phyloP scores from a whole-genome alignment of 2,113 vertebrate genomes.

The Acanthisitta chloris region DNA sequence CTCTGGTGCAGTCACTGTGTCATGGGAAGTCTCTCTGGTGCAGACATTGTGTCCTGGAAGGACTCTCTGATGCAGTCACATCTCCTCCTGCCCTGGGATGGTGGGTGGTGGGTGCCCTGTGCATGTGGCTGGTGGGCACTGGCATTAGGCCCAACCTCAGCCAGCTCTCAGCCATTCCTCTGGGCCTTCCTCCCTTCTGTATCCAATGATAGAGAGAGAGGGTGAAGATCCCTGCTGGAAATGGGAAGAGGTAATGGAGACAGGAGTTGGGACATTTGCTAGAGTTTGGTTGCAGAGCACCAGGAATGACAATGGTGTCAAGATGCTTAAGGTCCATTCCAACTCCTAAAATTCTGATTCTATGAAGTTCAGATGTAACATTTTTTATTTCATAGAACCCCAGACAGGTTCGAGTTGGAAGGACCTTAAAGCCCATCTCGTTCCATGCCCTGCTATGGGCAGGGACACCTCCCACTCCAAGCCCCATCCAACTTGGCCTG shows the following conservation, averaged over 20 bases:
- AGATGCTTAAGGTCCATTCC: no score
- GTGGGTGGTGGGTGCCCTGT: background rate
- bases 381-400: background rate
- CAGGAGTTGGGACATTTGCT: rapidly evolving
- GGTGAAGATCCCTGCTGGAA: rapidly evolving
- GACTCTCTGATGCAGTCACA: no score
- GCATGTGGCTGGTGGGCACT: rapidly evolving
- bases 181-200: background rate
- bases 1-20: no score
- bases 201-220: rapidly evolving
- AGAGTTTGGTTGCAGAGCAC: background rate
- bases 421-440: background rate
- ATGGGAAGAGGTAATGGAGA: background rate
- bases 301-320: background rate
- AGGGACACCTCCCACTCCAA: background rate
- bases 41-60: no score
- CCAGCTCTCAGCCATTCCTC: background rate
- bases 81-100: background rate
- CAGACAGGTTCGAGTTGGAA: background rate
- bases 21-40: no score
- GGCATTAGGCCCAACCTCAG: rapidly evolving
- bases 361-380: rapidly evolving
- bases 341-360: no score
- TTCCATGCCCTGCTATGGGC: background rate
- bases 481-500: background rate